Percentiles rank a stretch among this genome's conserved stretches.
These are phyloP conservation scores for Plumapathes pennacea DNA, from an alignment of 92 coral and sea anemone species.

Conservation along the genomic window DNA sequence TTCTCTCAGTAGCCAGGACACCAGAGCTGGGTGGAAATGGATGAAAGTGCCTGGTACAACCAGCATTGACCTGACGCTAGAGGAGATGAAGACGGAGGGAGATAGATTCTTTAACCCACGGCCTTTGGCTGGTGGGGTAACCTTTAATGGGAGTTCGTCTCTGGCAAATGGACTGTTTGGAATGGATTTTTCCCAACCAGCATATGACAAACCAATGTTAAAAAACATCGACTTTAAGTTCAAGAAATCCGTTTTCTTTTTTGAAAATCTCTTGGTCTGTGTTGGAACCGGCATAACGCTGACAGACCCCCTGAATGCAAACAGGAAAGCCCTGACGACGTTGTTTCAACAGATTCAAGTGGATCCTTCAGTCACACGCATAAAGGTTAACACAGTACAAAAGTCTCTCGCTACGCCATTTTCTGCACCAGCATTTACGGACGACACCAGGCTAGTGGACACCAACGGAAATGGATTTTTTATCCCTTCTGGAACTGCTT, in stretches of 20 bases:
- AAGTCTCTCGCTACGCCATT: conserved; percentile 8
- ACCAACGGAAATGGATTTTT: conserved; percentile 65
- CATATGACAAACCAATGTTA: conserved; percentile 6
- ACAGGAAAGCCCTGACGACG: conserved; percentile 42
- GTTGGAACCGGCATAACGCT: conserved; percentile 60
- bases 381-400: conserved; percentile 27
- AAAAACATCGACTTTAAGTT: conserved; percentile 24
- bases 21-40: conserved; percentile 40
- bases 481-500: conserved; percentile 31
- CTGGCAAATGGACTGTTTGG: conserved; percentile 64
- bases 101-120: conserved; percentile 47
- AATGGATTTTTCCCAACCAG: conserved; percentile 62
- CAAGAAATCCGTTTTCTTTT: conserved; percentile 68
- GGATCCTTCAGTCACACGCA: conserved; percentile 2
- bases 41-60: conserved; percentile 39
- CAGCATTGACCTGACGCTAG: conserved; percentile 2
- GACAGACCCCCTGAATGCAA: conserved; percentile 1
- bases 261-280: conserved; percentile 51
- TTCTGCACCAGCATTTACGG: neutral
- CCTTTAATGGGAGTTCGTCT: conserved; percentile 24
- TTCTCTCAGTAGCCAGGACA: conserved; percentile 13
- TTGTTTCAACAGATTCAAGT: conserved; percentile 63
- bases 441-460: conserved; percentile 25
- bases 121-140: conserved; percentile 58
- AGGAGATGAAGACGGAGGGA: too few relatives aligned